These are phyloP conservation scores for Epicauta chinensis DNA, from an alignment of 1,140 invertebrate species.

Conservation along the genomic window DNA sequence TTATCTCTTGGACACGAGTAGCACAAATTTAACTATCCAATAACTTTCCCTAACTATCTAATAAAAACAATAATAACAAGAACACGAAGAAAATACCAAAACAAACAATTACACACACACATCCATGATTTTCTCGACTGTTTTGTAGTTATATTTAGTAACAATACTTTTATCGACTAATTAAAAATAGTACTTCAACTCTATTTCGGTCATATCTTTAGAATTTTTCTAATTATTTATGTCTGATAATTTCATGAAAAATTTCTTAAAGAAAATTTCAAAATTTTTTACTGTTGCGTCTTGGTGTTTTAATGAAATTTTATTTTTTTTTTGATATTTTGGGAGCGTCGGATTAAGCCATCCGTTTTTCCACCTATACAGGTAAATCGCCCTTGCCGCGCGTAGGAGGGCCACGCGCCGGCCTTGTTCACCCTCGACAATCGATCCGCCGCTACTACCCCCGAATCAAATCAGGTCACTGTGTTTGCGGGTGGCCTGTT, in stretches of 20 bases:
- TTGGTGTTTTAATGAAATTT: too few species aligned
- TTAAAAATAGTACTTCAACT: slow-evolving; percentile 36
- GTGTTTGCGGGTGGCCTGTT: slow-evolving; percentile 40
- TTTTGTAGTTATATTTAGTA: slow-evolving; percentile 38
- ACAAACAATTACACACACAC: slow-evolving; percentile 23
- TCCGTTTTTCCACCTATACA: slow-evolving; percentile 21
- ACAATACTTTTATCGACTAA: slow-evolving; percentile 36
- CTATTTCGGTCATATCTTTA: slow-evolving; percentile 24
- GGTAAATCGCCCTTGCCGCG: slow-evolving; percentile 27
- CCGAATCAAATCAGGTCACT: slow-evolving; percentile 40
- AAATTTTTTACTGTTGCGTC: too few species aligned
- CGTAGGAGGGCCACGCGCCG: slow-evolving; percentile 37
- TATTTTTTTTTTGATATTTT: background rate
- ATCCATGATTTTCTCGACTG: slow-evolving; percentile 24
- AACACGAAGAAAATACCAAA: slow-evolving; percentile 15
- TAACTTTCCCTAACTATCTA: too few species aligned
- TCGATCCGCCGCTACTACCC: slow-evolving; percentile 33
- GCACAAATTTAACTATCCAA: background rate
- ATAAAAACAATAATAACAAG: too few species aligned
- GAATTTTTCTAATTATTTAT: slow-evolving; percentile 8
- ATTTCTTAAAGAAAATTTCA: too few species aligned
- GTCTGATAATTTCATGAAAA: too few species aligned
- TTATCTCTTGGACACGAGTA: slow-evolving; percentile 18
- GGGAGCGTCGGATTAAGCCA: background rate
- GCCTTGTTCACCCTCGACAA: slow-evolving; percentile 37